Evolutionary conservation across 2,113 vertebrate species (phyloP).

Genomic region (Oreochromis niloticus): DNA sequence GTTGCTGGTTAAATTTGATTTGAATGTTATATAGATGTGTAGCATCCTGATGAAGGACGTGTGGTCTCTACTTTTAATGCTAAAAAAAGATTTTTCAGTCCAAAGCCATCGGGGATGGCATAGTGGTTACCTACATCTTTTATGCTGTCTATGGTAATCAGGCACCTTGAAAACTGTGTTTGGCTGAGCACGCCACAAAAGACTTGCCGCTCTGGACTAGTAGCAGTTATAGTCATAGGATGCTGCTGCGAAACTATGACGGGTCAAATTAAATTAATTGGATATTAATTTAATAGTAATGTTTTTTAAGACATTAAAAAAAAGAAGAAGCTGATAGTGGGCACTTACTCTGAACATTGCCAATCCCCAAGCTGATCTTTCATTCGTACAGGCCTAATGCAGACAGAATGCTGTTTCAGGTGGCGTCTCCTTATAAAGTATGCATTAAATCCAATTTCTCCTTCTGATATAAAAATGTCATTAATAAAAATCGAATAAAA

Average conservation of each 20-base stretch:
- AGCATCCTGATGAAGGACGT: neutral
- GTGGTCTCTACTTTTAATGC: neutral
- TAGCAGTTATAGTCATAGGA: neutral
- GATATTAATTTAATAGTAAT: neutral
- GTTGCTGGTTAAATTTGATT: neutral
- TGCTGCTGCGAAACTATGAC: neutral
- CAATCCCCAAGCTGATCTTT: neutral
- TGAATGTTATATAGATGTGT: neutral
- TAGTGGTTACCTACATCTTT: neutral
- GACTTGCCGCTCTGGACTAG: neutral
- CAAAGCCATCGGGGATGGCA: rapidly evolving
- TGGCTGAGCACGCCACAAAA: neutral
- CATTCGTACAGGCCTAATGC: neutral
- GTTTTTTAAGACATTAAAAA: neutral
- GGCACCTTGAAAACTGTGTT: neutral
- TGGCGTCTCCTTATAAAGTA: neutral
- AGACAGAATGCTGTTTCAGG: neutral
- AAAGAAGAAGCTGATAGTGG: neutral
- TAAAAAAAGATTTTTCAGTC: neutral
- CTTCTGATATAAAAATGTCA: neutral
- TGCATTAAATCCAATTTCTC: neutral
- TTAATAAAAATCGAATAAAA: rapidly evolving
- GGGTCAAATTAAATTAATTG: neutral
- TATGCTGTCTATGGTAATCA: neutral
- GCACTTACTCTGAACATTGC: neutral